Evolutionary conservation across 2,888 invertebrate genomes (phyloP).

Genomic region (Adelognathus sp.): DNA sequence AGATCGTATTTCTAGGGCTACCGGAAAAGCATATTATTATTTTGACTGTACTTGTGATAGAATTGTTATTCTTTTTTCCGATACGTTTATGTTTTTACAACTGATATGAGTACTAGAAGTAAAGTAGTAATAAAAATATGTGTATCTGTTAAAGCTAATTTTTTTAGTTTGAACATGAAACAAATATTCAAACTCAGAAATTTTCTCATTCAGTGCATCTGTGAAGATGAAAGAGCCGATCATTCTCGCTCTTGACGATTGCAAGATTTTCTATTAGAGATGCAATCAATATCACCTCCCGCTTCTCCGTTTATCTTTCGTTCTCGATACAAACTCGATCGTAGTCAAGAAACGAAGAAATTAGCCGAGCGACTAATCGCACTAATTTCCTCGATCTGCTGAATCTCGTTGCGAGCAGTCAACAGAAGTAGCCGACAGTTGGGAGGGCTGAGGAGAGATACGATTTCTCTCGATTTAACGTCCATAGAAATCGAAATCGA

Average conservation of each 20-base stretch:
- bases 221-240: background rate
- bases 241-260: background rate
- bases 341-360: constrained; percentile 31
- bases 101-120: too few species aligned
- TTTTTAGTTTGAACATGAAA: too few species aligned
- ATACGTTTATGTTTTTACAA: too few species aligned
- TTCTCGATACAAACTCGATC: background rate
- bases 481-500: constrained; percentile 58
- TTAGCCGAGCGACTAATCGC: constrained; percentile 50
- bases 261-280: background rate
- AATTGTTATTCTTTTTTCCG: too few species aligned
- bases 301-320: background rate
- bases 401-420: background rate
- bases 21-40: too few species aligned
- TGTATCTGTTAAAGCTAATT: too few species aligned
- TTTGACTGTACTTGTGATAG: too few species aligned
- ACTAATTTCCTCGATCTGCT: constrained; percentile 49
- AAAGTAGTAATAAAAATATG: too few species aligned
- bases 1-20: too few species aligned
- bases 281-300: background rate
- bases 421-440: background rate
- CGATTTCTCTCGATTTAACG: constrained; percentile 58
- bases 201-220: background rate
- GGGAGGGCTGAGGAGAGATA: background rate
- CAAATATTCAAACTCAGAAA: too few species aligned